These are phyloP conservation scores for Argentina silus DNA, from an alignment of 2,797 vertebrate genomes.

Conservation along the genomic window DNA sequence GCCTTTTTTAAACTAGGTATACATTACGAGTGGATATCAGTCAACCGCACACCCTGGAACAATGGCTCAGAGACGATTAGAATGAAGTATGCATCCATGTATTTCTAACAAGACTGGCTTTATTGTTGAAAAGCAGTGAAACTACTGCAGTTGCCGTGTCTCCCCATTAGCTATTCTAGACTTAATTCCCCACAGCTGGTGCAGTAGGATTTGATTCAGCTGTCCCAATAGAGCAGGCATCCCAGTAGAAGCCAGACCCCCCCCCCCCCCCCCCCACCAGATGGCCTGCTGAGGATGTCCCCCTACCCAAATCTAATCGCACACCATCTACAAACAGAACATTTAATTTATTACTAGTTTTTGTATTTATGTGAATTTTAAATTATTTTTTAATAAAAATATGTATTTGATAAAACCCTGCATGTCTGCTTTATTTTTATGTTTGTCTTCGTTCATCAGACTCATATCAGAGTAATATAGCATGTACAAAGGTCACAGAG, in stretches of 20 bases:
- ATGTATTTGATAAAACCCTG: conserved; percentile 26
- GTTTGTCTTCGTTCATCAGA: not conserved
- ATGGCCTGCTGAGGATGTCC: conserved; percentile 67
- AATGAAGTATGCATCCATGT: conserved; percentile 45
- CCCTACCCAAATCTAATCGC: conserved; percentile 19
- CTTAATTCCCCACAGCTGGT: conserved; percentile 75
- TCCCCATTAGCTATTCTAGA: conserved; percentile 67
- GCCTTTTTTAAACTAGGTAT: not conserved
- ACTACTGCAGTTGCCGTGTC: conserved; percentile 53
- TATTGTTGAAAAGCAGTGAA: conserved; percentile 28
- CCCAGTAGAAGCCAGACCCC: conserved; percentile 25
- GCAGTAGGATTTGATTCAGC: conserved; percentile 73
- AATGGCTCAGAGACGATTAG: conserved; percentile 29
- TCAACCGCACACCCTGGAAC: conserved; percentile 8
- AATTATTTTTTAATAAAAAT: conserved; percentile 49
- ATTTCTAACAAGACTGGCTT: conserved; percentile 12
- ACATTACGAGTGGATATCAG: conserved; percentile 10
- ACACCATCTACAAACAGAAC: conserved; percentile 26
- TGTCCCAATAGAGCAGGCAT: conserved; percentile 60
- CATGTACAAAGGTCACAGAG: too few relatives aligned
- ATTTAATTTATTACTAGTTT: conserved; percentile 48
- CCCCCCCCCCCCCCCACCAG: conserved; percentile 57
- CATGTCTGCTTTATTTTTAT: not conserved
- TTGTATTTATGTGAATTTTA: conserved; percentile 57
- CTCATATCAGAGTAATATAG: not conserved